Conservation (phyloP, 2,888 invertebrate genomes). For the Myathropa florea region DNA sequence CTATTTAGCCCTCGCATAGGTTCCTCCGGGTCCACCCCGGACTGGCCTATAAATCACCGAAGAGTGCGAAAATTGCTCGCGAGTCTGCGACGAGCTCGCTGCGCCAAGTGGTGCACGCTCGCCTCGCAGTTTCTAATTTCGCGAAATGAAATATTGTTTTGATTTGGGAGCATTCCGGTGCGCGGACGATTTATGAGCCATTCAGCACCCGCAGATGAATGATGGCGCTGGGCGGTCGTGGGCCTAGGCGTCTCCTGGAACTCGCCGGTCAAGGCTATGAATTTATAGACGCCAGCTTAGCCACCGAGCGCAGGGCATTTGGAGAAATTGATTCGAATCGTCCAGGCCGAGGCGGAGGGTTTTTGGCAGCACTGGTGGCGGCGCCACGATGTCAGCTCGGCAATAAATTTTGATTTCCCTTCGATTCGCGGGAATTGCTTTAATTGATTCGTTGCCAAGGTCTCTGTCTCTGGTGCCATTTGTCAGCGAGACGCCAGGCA, state of each 20-base stretch:
- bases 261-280: conserved; percentile 22
- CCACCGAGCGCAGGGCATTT: conserved; percentile 28
- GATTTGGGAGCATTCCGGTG: conserved; percentile 48
- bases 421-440: conserved; percentile 10
- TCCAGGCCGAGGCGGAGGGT: conserved; percentile 18
- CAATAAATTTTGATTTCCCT: conserved; percentile 61
- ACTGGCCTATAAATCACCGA: background rate
- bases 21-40: background rate
- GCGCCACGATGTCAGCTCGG: conserved; percentile 64
- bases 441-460: conserved; percentile 67
- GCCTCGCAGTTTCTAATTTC: conserved; percentile 65
- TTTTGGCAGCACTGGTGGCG: conserved; percentile 45
- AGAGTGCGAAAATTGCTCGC: background rate
- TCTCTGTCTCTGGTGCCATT: conserved; percentile 24
- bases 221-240: conserved; percentile 37
- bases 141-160: conserved; percentile 65
- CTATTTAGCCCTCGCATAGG: background rate
- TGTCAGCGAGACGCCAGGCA: conserved; percentile 22
- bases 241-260: background rate
- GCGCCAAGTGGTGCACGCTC: conserved; percentile 32
- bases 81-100: background rate
- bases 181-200: conserved; percentile 43
- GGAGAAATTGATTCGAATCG: conserved; percentile 56
- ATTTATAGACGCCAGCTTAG: conserved; percentile 46
- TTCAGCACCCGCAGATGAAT: conserved; percentile 55